Conservation (phyloP, 2,797 vertebrate genomes). For the Dallia pectoralis region DNA sequence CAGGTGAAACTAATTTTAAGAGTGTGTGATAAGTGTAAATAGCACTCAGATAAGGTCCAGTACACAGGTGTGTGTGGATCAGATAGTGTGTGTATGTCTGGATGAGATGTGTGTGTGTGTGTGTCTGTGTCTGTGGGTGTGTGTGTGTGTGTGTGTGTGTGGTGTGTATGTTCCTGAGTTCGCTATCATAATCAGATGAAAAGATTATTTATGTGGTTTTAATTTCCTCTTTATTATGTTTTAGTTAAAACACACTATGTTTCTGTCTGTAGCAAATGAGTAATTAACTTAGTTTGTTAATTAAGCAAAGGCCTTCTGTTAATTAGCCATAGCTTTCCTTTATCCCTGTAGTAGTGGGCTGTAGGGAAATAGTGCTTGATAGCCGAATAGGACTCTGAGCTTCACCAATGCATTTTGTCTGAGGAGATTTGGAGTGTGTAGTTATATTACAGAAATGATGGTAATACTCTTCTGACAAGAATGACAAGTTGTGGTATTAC, state of each 20-base stretch:
- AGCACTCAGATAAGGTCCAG: conserved; percentile 26
- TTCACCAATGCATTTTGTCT: too few species aligned
- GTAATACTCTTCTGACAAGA: too few species aligned
- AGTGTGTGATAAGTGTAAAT: conserved; percentile 12
- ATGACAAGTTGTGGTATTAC: not conserved
- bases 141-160: not conserved
- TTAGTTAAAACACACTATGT: not conserved
- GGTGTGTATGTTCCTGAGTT: not conserved
- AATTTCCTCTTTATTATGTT: not conserved
- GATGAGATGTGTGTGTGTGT: conserved; percentile 1
- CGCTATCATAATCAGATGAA: not conserved
- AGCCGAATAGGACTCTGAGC: not conserved
- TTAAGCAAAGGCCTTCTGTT: conserved; percentile 26
- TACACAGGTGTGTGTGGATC: not conserved
- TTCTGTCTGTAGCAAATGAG: not conserved
- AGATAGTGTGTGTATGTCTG: not conserved
- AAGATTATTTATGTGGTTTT: not conserved
- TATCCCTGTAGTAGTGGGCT: not conserved
- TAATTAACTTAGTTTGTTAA: conserved; percentile 26
- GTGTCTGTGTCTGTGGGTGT: not conserved
- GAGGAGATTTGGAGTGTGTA: too few species aligned
- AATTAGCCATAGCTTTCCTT: conserved; percentile 12
- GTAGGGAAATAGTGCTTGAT: not conserved
- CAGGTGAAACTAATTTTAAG: conserved; percentile 7
- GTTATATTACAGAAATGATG: too few species aligned